Base-by-base conservation (phyloP, 2,888 invertebrate species). In the Boloria euphrosyne region DNA sequence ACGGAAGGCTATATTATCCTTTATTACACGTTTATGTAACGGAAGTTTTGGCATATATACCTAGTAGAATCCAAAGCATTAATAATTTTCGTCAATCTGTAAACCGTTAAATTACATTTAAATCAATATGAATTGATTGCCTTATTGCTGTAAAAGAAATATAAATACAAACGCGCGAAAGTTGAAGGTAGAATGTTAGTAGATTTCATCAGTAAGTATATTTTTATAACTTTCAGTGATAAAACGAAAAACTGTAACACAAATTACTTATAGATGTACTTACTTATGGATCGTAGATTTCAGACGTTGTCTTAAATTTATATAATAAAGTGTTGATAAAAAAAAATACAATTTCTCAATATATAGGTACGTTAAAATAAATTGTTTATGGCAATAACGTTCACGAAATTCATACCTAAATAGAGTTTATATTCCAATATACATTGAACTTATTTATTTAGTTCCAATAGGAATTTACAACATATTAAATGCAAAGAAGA, bases 401-500 rank as follows among this genome's bases (percentile, higher is more conserved):
- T 51, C 51, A 74, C 72, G 73, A 74, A 75, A 73, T 62, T 71
- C 72, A 55, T 68, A 67, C 58, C 51, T 54, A 64, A 44, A 71
- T 66, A 64, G 44, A 60, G 38, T 57, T 66, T 63, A 54, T 51
- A 61, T 53, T 59, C 18, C 50, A 63, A 60, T 46, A 47, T 55
- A 50, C n/a, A 55, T 49, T 43, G 27, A 61, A 69, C 47, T 52
- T 22, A 65, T 38, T 47, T 60, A 62, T 55, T 53, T 58, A 53
- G 18, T 18, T 22, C 54, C 43, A 52, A 44, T 64, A 67, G 43
- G 49, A 69, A 63, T 64, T 67, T 63, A 65, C 51, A 62, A 52
- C 65, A 78, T 75, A 80, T 78, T 86, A 87, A 87, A 88, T 87
- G 86, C 86, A 86, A 80, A 81, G 70, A 80, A 74, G 79, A 70